Base-by-base conservation (phyloP, 1,140 invertebrate species). In the Drosophila nebulosa region DNA sequence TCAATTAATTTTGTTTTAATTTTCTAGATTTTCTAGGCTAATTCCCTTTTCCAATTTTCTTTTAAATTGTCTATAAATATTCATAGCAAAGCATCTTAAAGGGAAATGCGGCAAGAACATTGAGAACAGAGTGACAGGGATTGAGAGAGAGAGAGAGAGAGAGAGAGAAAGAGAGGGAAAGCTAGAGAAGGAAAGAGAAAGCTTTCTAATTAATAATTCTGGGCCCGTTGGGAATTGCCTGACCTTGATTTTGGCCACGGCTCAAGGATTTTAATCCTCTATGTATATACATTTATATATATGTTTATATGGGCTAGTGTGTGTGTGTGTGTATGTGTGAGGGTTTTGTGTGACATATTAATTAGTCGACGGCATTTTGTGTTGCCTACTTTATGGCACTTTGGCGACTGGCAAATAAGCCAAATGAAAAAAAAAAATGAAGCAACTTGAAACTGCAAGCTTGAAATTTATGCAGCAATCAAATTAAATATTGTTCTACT, bases 171-270 rank as follows among this genome's bases (percentile, higher is more conserved):
- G 22, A 55, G 52, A 55, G 26, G 24, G 7, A 6, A 7, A 30
- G 5, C 16, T 6, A 53, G 24, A 4, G 26, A 24, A 6, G 1
- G 2, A 24, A 60, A 22, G 46, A 42, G 32, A 36, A 46, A 30
- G 50, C 39, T 52, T 64, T 27, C 74, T 77, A 84, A 84, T 83
- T 84, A 84, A 75, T 65, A 71, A 79, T 74, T 70, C 79, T 79
- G 79, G 56, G 70, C 71, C 63, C 24, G 70, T 62, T 55, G 74
- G 69, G 63, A 72, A 46, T 22, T 46, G 32, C 24, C 26, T 30
- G 77, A 71, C 79, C 79, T 73, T 79, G 80, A 42, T 46, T 67
- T 68, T 42, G 50, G 16, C 21, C n/a, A 36, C 24, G 64, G 26
- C 57, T 57, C 64, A 68, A 85, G 72, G 60, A 57, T 61, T 64